Base-by-base conservation (phyloP, 2,797 vertebrate genomes). In the Basileuterus tristriatus region DNA sequence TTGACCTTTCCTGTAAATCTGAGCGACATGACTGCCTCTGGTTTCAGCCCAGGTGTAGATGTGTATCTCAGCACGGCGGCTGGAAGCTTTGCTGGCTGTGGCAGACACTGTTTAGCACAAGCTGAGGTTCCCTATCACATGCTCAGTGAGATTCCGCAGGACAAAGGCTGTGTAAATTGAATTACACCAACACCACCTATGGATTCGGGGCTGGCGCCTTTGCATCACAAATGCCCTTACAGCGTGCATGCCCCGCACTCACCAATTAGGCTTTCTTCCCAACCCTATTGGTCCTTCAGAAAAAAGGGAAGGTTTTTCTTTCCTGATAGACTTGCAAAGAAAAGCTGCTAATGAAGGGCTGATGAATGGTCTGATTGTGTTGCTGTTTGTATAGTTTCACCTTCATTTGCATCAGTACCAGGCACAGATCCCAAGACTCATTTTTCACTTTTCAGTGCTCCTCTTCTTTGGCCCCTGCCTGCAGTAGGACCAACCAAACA, bases 391-490 rank as follows among this genome's bases (percentile, higher is more conserved):
- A 95, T 97, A 94, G 97, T 96, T 98, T 96, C 97, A 96, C 97
- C 97, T 98, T 97, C 96, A 98, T 98, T 98, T 98, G 97, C 97
- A 97, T 98, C 96, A 90, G 98, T 98, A 98, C 98, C 98, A 98
- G 98, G 98, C 98, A 93, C 97, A 71, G 96, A 95, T 97, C 96
- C 97, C 83, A 67, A 97, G 97, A 94, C 93, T 96, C 77, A 87
- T 97, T 96, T 76, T 89, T 87, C 92, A 91, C 34, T 83, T 94
- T 97, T 94, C 96, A 96, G 87, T 86, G 93, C 94, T 96, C 93
- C 94, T 97, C 95, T 96, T 92, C 81, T 93, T 86, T 55, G 79
- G 83, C 44, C 60, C 41, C 87, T 88, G 91, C 47, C 83, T 64
- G 32, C 69, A 8, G 50, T 30, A 36, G 96, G 87, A 78, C 83